phyloP scores from a whole-genome alignment of 2,888 invertebrate genomes.

The Leptura quadrifasciata region DNA sequence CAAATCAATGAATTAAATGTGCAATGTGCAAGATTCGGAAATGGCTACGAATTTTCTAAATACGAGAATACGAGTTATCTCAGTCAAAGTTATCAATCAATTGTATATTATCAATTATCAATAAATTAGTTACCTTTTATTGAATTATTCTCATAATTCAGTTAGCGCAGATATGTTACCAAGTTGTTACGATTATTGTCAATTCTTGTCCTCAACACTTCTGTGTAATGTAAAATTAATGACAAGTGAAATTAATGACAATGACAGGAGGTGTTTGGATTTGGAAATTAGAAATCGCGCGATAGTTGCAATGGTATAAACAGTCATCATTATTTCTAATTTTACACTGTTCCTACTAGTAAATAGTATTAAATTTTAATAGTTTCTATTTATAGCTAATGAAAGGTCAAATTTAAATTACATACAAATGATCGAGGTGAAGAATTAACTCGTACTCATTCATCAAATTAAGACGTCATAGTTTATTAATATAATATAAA shows the following conservation, averaged over 20 bases:
- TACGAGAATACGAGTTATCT: no score
- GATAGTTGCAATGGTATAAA: neutral
- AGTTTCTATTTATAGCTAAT: slow-evolving; percentile 1
- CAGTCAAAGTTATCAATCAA: no score
- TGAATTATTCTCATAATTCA: no score
- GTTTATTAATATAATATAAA: slow-evolving; percentile 1
- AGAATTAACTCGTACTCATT: neutral
- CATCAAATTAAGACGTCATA: slow-evolving; percentile 19
- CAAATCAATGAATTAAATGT: no score
- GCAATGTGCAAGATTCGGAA: no score
- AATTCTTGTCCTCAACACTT: neutral
- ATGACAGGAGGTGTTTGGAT: neutral
- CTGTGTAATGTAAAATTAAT: neutral
- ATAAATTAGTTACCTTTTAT: no score
- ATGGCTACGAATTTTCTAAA: no score
- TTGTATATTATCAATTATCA: no score
- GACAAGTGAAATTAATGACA: neutral
- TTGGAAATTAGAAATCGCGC: neutral
- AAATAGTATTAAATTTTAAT: slow-evolving; percentile 5
- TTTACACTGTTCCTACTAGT: neutral
- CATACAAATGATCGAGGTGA: neutral
- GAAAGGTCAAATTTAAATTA: neutral
- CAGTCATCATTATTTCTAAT: neutral
- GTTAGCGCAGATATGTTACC: no score
- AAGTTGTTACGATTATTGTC: neutral